Conservation (phyloP, 2,797 vertebrate species). For the Cirrhinus molitorella region DNA sequence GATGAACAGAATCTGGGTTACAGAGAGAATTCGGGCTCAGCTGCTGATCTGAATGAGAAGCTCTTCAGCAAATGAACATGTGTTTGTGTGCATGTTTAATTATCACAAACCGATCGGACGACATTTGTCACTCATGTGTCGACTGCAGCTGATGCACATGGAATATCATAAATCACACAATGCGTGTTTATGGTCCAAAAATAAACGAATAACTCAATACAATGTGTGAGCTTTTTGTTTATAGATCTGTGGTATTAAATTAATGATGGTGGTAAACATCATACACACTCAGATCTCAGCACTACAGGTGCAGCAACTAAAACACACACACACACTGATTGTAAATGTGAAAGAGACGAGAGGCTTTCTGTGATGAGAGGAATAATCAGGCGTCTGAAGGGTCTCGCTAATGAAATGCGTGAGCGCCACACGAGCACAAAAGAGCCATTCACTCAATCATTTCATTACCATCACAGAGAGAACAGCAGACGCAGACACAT, state of each 20-base stretch:
- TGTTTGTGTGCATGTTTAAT: background rate
- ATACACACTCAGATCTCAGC: background rate
- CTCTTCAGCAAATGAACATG: background rate
- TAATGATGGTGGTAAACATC: background rate
- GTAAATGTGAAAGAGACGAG: background rate
- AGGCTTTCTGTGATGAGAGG: constrained; percentile 36
- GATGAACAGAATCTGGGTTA: background rate
- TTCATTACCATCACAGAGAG: constrained; percentile 64
- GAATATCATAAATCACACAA: background rate
- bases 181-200: background rate
- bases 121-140: background rate
- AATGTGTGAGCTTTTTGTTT: background rate
- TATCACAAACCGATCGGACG: background rate
- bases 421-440: constrained; percentile 64
- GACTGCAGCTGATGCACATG: constrained; percentile 32
- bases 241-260: background rate
- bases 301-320: background rate
- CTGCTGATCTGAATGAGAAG: constrained; percentile 17
- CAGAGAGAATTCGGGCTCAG: constrained; percentile 3
- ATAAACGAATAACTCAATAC: background rate
- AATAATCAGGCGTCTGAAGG: constrained; percentile 60
- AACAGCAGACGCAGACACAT: constrained; percentile 24
- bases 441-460: constrained; percentile 63
- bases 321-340: no score
- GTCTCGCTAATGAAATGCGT: constrained; percentile 73